Evolutionary conservation across 2,888 invertebrate genomes (phyloP).

Genomic region (Agapostemon virescens): DNA sequence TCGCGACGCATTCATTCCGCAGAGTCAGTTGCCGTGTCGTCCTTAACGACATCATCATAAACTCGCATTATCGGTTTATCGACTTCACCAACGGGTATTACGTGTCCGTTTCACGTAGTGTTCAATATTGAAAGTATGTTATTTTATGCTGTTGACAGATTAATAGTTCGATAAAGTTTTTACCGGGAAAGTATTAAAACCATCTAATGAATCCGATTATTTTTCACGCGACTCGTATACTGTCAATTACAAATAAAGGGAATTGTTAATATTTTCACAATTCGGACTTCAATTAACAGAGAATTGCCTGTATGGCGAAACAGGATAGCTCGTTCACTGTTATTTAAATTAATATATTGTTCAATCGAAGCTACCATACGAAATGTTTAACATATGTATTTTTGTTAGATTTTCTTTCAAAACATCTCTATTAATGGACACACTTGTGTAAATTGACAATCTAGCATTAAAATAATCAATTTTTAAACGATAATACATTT

Average conservation of each 20-base stretch:
- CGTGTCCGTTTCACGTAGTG: conserved; percentile 7
- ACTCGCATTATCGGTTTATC: conserved; percentile 58
- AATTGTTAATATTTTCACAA: background rate
- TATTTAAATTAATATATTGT: too few species aligned
- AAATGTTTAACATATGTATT: too few species aligned
- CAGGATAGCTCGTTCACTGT: too few species aligned
- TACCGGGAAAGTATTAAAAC: too few species aligned
- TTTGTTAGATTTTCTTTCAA: too few species aligned
- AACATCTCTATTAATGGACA: too few species aligned
- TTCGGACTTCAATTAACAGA: too few species aligned
- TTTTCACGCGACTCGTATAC: background rate
- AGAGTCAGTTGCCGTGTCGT: conserved; percentile 19
- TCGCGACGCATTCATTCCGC: conserved; percentile 45
- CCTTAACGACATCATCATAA: conserved; percentile 42
- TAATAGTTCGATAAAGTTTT: background rate
- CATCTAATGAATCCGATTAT: background rate
- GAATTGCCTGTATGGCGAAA: too few species aligned
- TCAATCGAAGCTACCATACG: too few species aligned
- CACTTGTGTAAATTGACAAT: too few species aligned
- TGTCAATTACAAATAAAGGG: background rate
- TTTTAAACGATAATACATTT: too few species aligned
- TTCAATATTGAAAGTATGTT: conserved; percentile 25
- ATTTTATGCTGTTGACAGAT: background rate
- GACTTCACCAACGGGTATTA: conserved; percentile 31
- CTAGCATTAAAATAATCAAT: too few species aligned